Percentiles rank a stretch among this genome's conserved stretches.
These are phyloP conservation scores for Perca flavescens DNA, from an alignment of 2,113 vertebrate genomes.

Conservation along the genomic window DNA sequence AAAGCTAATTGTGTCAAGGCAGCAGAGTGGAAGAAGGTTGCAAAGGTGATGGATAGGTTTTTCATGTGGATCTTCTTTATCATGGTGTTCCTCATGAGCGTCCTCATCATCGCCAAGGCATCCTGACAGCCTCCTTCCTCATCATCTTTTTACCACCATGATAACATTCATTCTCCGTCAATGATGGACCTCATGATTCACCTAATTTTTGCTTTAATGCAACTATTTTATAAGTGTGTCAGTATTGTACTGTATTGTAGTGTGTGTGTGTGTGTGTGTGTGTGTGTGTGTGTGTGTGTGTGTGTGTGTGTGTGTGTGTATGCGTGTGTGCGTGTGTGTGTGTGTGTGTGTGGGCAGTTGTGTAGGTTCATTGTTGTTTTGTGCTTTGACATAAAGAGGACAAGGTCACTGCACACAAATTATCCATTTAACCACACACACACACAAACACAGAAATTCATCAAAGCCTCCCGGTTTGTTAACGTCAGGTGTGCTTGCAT, in stretches of 20 bases:
- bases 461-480: slow-evolving; percentile 39
- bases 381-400: slow-evolving; percentile 29
- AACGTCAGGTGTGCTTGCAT: slow-evolving; percentile 56
- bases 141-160: neutral
- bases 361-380: slow-evolving; percentile 17
- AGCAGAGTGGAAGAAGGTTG: slow-evolving; percentile 97
- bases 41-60: slow-evolving; percentile 98
- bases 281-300: slow-evolving; percentile 4
- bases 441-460: neutral
- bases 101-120: slow-evolving; percentile 93
- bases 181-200: slow-evolving; percentile 5
- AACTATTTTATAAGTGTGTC: slow-evolving; percentile 23
- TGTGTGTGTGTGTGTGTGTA: neutral
- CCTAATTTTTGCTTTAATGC: slow-evolving; percentile 14
- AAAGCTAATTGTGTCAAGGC: slow-evolving; percentile 90
- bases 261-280: slow-evolving; percentile 8
- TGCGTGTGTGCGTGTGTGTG: slow-evolving; percentile 9
- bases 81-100: slow-evolving; percentile 98
- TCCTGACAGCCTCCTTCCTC: slow-evolving; percentile 73
- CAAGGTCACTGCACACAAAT: slow-evolving; percentile 19
- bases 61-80: slow-evolving; percentile 99
- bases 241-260: slow-evolving; percentile 16
- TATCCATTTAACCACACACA: slow-evolving; percentile 31
- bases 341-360: neutral
- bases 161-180: neutral